Evolutionary conservation across 1,140 invertebrate species (phyloP).

Genomic region (Adoxophyes honmai): DNA sequence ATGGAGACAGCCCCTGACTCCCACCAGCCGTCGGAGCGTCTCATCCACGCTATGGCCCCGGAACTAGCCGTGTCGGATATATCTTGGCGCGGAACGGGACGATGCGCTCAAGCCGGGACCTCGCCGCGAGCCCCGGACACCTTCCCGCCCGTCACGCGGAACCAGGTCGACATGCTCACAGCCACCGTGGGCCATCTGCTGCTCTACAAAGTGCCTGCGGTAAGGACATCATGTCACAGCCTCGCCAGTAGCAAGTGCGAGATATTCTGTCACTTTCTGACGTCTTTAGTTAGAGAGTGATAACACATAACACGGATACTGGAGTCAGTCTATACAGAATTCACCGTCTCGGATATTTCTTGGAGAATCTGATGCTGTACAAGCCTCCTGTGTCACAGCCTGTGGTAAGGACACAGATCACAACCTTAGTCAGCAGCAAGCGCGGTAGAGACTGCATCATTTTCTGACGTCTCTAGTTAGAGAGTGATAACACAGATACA

Average conservation of each 20-base stretch:
- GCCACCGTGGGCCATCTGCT: conserved; percentile 88
- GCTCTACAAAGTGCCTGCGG: conserved; percentile 87
- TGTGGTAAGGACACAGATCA: no score
- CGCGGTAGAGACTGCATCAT: no score
- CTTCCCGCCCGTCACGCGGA: conserved; percentile 85
- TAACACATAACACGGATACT: no score
- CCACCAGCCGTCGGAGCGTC: conserved; percentile 76
- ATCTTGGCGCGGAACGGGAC: conserved; percentile 79
- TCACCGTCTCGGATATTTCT: no score
- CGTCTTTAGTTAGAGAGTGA: no score
- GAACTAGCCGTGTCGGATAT: conserved; percentile 82
- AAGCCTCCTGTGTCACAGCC: no score
- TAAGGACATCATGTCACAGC: conserved; percentile 52
- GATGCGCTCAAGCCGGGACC: conserved; percentile 77
- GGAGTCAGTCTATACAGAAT: no score
- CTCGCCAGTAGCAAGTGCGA: conserved; percentile 3
- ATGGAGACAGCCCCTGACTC: conserved; percentile 69
- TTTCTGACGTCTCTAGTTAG: no score
- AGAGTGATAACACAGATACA: no score
- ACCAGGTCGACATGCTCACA: conserved; percentile 90
- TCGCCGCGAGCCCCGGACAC: conserved; percentile 79
- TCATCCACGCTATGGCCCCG: conserved; percentile 79
- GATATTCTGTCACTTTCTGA: no score
- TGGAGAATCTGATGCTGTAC: no score
- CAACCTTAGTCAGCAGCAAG: no score